These are phyloP conservation scores for Aegithalos caudatus DNA, from an alignment of 2,113 vertebrate genomes.

Conservation along the genomic window DNA sequence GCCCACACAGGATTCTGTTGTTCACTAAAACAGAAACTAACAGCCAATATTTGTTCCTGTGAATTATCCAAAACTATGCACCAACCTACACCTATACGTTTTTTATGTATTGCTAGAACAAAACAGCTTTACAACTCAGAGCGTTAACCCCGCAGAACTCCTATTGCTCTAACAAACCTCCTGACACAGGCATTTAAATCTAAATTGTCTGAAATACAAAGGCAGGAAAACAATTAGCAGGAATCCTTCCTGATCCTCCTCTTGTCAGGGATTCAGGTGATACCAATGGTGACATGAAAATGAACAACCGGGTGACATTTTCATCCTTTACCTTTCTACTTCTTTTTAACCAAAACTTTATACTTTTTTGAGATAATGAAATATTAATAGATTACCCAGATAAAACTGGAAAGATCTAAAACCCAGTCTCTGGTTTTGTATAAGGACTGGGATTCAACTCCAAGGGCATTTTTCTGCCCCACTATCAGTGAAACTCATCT, in stretches of 20 bases:
- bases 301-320: neutral
- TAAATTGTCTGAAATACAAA: neutral
- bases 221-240: neutral
- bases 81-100: neutral
- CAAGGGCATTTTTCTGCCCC: neutral
- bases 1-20: slow-evolving; percentile 18
- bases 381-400: neutral
- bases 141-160: rapidly evolving
- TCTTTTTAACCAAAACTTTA: neutral
- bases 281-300: neutral
- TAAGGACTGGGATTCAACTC: neutral
- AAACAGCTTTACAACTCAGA: neutral
- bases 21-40: slow-evolving; percentile 10
- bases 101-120: neutral
- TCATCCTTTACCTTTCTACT: neutral
- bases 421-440: neutral
- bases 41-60: neutral
- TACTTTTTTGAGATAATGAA: neutral
- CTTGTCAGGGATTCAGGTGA: neutral
- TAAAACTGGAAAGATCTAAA: neutral
- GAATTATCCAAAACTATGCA: neutral
- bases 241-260: neutral
- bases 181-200: neutral
- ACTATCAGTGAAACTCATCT: neutral
- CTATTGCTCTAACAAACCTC: neutral